Percentiles rank a stretch among this genome's conserved stretches.
Evolutionary conservation across 2,888 invertebrate species (phyloP).

Genomic region (Heliconius sara): DNA sequence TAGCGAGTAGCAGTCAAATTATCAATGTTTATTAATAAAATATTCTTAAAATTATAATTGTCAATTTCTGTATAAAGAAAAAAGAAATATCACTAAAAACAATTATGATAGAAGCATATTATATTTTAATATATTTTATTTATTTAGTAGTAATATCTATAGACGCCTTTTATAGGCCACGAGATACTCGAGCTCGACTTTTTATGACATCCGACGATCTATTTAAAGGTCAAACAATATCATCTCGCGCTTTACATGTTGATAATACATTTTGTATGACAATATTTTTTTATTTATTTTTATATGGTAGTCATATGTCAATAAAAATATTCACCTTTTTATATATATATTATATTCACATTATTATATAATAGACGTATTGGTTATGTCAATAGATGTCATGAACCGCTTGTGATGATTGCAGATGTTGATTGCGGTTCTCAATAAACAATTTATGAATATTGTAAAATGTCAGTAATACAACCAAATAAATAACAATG

Average conservation of each 20-base stretch:
- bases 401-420: not conserved
- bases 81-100: not conserved
- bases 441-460: constrained; percentile 6
- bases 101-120: not conserved
- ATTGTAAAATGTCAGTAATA: not conserved
- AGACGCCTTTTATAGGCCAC: not conserved
- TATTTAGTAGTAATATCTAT: not conserved
- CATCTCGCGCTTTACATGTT: not conserved
- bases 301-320: not conserved
- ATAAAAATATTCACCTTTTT: not conserved
- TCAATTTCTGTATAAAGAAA: not conserved
- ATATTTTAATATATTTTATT: not conserved
- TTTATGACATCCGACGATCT: constrained; percentile 12
- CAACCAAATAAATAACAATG: not conserved
- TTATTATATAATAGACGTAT: not conserved
- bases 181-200: not conserved
- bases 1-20: too few species aligned
- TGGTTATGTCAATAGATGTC: not conserved
- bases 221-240: constrained; percentile 24
- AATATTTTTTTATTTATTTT: not conserved
- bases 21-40: too few species aligned
- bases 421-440: not conserved
- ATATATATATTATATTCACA: not conserved
- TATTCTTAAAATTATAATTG: too few species aligned
- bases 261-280: not conserved